Evolutionary conservation across 53 echinoderm and acorn worm species (phyloP).

Genomic region (Arbacia lixula): DNA sequence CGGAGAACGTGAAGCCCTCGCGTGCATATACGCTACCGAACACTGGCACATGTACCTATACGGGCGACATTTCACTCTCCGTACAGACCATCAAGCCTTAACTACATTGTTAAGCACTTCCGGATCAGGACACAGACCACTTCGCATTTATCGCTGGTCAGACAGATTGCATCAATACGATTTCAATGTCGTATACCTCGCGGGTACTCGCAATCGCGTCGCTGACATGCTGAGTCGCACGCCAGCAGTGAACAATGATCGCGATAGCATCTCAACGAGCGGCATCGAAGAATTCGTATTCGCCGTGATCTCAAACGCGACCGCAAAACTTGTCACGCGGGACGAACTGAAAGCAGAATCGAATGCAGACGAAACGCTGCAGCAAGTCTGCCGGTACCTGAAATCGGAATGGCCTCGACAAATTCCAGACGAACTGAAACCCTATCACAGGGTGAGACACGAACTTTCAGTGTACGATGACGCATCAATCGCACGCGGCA

Average conservation of each 20-base stretch:
- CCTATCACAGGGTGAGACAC: conserved; percentile 30
- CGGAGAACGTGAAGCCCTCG: conserved; percentile 62
- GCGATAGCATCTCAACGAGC: not conserved
- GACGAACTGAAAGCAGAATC: conserved; percentile 39
- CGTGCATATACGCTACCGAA: conserved; percentile 59
- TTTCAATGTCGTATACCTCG: conserved; percentile 55
- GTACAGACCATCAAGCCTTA: conserved; percentile 65
- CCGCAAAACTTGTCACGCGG: conserved; percentile 22
- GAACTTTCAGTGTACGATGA: conserved; percentile 59
- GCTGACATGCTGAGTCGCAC: conserved; percentile 64
- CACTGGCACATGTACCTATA: conserved; percentile 67
- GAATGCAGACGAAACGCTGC: conserved; percentile 17
- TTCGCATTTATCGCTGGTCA: conserved; percentile 59
- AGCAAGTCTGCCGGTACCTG: too few species aligned
- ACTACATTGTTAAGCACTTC: conserved; percentile 57
- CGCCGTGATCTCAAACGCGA: conserved; percentile 10
- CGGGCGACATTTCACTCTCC: conserved; percentile 62
- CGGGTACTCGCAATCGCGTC: conserved; percentile 60
- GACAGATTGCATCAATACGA: conserved; percentile 63
- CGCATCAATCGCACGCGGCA: conserved; percentile 27
- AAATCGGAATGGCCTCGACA: too few species aligned
- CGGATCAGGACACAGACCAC: conserved; percentile 62
- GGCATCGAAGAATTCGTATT: conserved; percentile 21
- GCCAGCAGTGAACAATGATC: not conserved
- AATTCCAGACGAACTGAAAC: too few species aligned